phyloP scores from a whole-genome alignment of 2,888 invertebrate genomes.

The Dione vanillae region DNA sequence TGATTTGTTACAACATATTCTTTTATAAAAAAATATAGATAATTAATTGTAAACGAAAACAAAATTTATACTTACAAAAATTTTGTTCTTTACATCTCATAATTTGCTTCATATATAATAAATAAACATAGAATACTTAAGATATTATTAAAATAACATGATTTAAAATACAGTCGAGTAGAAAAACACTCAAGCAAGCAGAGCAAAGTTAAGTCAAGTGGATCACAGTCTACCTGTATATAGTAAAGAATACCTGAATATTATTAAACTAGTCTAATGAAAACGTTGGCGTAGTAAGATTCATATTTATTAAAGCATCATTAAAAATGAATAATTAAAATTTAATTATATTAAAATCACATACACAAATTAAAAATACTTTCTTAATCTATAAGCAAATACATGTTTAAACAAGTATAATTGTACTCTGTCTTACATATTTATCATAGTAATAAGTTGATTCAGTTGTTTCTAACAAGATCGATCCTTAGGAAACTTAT shows the following conservation, averaged over 20 bases:
- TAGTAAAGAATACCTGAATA: conserved; percentile 10
- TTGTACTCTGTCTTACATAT: no score
- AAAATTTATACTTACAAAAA: no score
- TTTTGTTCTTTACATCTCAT: no score
- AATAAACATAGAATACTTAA: not conserved
- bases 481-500: not conserved
- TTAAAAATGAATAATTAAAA: not conserved
- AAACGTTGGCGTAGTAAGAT: conserved; percentile 1
- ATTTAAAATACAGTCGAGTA: conserved; percentile 6
- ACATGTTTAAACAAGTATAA: no score
- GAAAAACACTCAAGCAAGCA: conserved; percentile 21
- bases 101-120: no score
- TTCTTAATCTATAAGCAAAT: no score
- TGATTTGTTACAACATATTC: no score
- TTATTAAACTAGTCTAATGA: not conserved
- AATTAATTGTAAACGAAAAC: no score
- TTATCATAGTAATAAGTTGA: no score
- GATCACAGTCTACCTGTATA: conserved; percentile 17
- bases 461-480: no score
- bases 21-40: no score
- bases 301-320: conserved; percentile 1
- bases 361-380: no score
- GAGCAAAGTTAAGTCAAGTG: conserved; percentile 26
- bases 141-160: not conserved
- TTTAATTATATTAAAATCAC: not conserved